Percentiles rank a stretch among this genome's conserved stretches.
Conservation (phyloP, 2,888 invertebrate genomes). For the Hipparchia semele region DNA sequence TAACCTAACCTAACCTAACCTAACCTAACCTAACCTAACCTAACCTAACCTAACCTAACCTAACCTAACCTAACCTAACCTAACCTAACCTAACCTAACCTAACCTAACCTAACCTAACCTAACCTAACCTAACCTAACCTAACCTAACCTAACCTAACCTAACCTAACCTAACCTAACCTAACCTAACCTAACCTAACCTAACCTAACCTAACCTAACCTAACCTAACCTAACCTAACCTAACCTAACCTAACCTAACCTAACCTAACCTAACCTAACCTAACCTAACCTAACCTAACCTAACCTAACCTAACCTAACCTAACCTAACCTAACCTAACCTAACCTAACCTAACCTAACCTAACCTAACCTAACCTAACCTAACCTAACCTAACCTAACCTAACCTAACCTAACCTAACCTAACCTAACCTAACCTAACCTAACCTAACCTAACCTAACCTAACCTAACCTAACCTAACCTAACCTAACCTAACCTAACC, state of each 20-base stretch:
- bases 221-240: no score
- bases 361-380: constrained; percentile 4
- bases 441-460: constrained; percentile 21
- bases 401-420: constrained; percentile 4
- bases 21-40: no score
- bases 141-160: constrained; percentile 27
- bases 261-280: constrained; percentile 4
- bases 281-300: constrained; percentile 4
- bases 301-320: constrained; percentile 4
- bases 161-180: constrained; percentile 37
- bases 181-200: constrained; percentile 4
- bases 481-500: constrained; percentile 24
- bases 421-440: constrained; percentile 4
- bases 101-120: no score
- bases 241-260: background rate
- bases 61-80: no score
- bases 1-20: no score
- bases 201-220: no score
- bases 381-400: constrained; percentile 4
- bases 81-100: no score
- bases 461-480: constrained; percentile 29
- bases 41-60: no score
- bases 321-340: constrained; percentile 4
- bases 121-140: no score
- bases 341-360: constrained; percentile 4